Conservation (phyloP, 2,888 invertebrate species). For the Aporophyla lueneburgensis region DNA sequence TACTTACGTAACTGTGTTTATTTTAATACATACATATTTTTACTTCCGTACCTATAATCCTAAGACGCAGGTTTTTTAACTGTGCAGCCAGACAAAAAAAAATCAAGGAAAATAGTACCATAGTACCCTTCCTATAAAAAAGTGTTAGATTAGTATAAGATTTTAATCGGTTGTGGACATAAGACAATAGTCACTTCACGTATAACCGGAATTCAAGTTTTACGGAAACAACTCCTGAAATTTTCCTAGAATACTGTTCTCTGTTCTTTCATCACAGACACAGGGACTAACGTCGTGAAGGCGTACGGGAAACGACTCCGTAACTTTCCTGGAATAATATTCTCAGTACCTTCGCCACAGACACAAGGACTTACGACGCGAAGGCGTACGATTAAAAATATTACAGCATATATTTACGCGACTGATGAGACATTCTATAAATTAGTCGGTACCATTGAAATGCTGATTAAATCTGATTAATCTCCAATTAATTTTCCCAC, state of each 20-base stretch:
- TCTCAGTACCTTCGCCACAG: background rate
- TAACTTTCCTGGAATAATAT: background rate
- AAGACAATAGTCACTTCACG: background rate
- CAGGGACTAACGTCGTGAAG: no score
- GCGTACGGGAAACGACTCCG: no score
- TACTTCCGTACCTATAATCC: constrained; percentile 4
- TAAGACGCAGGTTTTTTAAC: background rate
- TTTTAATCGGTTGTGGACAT: background rate
- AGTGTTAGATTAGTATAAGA: background rate
- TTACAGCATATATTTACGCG: background rate
- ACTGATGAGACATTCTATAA: constrained; percentile 23
- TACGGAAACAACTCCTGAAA: background rate
- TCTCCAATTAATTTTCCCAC: constrained; percentile 37
- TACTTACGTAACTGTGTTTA: constrained; percentile 16
- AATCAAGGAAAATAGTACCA: background rate
- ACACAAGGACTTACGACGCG: background rate
- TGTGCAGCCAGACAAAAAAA: background rate
- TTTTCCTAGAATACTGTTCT: background rate
- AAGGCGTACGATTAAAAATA: background rate
- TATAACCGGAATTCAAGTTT: background rate
- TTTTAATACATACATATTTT: constrained; percentile 10
- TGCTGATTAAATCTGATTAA: constrained; percentile 43
- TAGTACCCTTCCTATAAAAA: background rate
- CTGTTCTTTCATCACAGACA: background rate
- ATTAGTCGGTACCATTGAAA: constrained; percentile 11